Percentiles rank a stretch among this genome's conserved stretches.
phyloP scores from a whole-genome alignment of 2,888 invertebrate genomes.

The Habroteleia sp. region DNA sequence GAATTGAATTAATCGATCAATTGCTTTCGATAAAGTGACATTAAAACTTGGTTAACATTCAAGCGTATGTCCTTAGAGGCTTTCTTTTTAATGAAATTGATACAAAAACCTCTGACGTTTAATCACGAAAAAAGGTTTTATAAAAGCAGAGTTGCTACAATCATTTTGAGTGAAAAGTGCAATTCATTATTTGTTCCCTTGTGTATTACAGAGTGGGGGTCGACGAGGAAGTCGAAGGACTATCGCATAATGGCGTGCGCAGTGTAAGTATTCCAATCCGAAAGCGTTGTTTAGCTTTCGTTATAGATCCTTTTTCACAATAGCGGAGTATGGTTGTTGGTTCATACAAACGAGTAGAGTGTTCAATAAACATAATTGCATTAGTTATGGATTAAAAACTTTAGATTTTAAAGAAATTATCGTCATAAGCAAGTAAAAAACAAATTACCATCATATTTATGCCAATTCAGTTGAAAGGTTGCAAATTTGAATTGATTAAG shows the following conservation, averaged over 20 bases:
- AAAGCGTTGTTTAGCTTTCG: conserved; percentile 35
- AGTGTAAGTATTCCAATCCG: conserved; percentile 86
- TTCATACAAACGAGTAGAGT: conserved; percentile 20
- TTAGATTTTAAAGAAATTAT: background rate
- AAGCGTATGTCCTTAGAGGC: too few relatives aligned
- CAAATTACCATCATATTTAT: background rate
- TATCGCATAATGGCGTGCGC: conserved; percentile 90
- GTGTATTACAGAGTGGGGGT: conserved; percentile 89
- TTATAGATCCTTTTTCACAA: conserved; percentile 27
- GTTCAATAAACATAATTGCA: conserved; percentile 12
- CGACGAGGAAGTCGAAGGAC: conserved; percentile 93
- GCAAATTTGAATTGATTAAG: too few relatives aligned
- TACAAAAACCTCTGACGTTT: too few relatives aligned
- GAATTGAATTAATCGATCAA: too few relatives aligned
- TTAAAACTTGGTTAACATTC: too few relatives aligned
- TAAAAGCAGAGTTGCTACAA: too few relatives aligned
- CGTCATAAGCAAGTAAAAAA: conserved; percentile 6
- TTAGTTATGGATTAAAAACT: conserved; percentile 9
- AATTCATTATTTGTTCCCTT: too few relatives aligned
- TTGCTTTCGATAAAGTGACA: too few relatives aligned
- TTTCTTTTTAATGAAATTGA: too few relatives aligned
- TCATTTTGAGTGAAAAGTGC: too few relatives aligned
- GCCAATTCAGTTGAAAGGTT: too few relatives aligned
- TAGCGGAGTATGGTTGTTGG: conserved; percentile 26
- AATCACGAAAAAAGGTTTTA: too few relatives aligned